Conservation (phyloP, 2,888 invertebrate genomes). For the Pristionchus entomophagus region DNA sequence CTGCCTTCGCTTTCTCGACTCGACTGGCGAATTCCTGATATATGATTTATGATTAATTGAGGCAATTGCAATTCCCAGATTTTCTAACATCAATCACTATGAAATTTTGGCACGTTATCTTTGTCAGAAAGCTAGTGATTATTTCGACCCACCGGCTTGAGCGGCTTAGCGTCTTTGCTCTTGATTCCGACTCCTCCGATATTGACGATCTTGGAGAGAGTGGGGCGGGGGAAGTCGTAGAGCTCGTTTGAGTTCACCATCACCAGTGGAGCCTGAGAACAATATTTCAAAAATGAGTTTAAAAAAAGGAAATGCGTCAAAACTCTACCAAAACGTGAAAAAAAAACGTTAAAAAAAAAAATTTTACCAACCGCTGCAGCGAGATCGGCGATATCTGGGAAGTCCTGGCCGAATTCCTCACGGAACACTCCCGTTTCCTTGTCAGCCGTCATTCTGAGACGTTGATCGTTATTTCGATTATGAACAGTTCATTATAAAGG, state of each 20-base stretch:
- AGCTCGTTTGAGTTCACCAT: slow-evolving; percentile 67
- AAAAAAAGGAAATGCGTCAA: no score
- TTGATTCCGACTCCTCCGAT: slow-evolving; percentile 70
- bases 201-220: slow-evolving; percentile 64
- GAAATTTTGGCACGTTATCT: no score
- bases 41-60: neutral
- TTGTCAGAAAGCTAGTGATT: neutral
- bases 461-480: no score
- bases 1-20: slow-evolving; percentile 55
- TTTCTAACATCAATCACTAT: no score
- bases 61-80: no score
- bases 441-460: slow-evolving; percentile 54
- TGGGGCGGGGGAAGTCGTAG: slow-evolving; percentile 67
- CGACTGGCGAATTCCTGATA: slow-evolving; percentile 59
- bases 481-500: no score
- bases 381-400: slow-evolving; percentile 64
- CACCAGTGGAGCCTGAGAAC: slow-evolving; percentile 46
- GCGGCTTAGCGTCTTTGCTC: slow-evolving; percentile 59
- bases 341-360: no score
- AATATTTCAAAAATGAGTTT: no score
- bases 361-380: neutral
- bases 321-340: no score
- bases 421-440: slow-evolving; percentile 63
- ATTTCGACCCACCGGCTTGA: slow-evolving; percentile 48
- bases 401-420: slow-evolving; percentile 59